Evolutionary conservation across 2,797 vertebrate species (phyloP).

Genomic region (Anniella stebbinsi): DNA sequence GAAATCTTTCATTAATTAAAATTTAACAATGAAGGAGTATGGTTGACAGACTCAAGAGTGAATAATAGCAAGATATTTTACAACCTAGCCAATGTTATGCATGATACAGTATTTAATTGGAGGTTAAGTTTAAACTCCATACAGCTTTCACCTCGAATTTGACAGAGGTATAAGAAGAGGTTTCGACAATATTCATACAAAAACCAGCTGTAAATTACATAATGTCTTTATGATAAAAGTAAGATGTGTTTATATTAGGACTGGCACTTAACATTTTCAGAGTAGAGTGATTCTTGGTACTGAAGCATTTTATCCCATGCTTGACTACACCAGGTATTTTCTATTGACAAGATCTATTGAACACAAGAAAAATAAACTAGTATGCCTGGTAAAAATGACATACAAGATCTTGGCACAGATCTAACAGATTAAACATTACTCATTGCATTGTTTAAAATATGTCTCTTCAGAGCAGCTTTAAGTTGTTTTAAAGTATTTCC

Average conservation of each 20-base stretch:
- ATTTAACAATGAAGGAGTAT: conserved; percentile 22
- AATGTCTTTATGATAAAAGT: conserved; percentile 44
- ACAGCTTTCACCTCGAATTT: conserved; percentile 48
- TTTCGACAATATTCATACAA: conserved; percentile 32
- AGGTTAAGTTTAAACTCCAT: conserved; percentile 37
- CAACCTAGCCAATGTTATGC: conserved; percentile 30
- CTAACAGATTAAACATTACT: conserved; percentile 51
- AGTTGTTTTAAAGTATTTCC: conserved; percentile 26
- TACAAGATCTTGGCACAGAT: conserved; percentile 52
- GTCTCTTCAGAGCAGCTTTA: conserved; percentile 45
- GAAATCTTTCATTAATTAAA: conserved; percentile 34
- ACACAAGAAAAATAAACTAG: conserved; percentile 71
- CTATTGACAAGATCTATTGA: conserved; percentile 70
- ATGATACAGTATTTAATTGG: not conserved
- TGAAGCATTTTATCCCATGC: conserved; percentile 74
- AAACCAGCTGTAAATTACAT: conserved; percentile 53
- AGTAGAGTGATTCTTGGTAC: conserved; percentile 72
- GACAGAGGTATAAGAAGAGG: conserved; percentile 23
- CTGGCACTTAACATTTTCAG: conserved; percentile 74
- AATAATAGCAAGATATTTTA: conserved; percentile 44
- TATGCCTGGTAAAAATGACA: conserved; percentile 61
- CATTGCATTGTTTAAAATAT: conserved; percentile 47
- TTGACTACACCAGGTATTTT: conserved; percentile 71
- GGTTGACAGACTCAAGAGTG: conserved; percentile 8
- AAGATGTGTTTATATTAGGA: conserved; percentile 58